A percentile compares a stretch with the other conserved stretches of the same genome.
Evolutionary conservation across 1,140 invertebrate genomes (phyloP).

Genomic region (Drosophila kikkawai): DNA sequence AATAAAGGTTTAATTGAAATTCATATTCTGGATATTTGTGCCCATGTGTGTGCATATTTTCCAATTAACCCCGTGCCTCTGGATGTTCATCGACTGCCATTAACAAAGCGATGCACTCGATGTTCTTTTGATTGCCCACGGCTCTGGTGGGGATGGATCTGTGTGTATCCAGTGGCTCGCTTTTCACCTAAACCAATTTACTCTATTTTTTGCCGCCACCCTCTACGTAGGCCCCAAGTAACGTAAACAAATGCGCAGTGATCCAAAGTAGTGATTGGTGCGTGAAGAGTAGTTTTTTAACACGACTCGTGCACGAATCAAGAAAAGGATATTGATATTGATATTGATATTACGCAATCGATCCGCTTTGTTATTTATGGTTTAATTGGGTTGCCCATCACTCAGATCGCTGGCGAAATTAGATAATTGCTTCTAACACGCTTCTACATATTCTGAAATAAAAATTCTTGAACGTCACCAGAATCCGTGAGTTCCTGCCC

Average conservation of each 20-base stretch:
- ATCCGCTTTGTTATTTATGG: conserved; percentile 29
- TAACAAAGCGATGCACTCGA: conserved; percentile 53
- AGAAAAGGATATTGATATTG: conserved; percentile 1
- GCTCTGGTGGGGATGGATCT: conserved; percentile 15
- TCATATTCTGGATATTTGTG: conserved; percentile 22
- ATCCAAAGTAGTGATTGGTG: conserved; percentile 21
- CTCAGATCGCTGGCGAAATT: conserved; percentile 32
- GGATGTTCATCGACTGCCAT: conserved; percentile 19
- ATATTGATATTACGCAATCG: conserved; percentile 22
- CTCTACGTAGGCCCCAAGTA: conserved; percentile 24
- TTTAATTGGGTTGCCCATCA: conserved; percentile 39
- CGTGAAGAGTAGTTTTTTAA: conserved; percentile 1
- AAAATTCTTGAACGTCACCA: conserved; percentile 43
- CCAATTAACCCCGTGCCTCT: conserved; percentile 38
- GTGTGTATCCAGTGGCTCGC: conserved; percentile 29
- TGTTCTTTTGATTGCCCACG: conserved; percentile 50
- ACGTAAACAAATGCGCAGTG: conserved; percentile 29
- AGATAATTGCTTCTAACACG: conserved; percentile 46
- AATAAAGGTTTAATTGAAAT: conserved; percentile 55
- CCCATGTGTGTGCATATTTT: conserved; percentile 33
- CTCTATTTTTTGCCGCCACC: conserved; percentile 24
- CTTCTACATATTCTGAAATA: conserved; percentile 26
- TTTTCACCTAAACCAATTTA: conserved; percentile 50
- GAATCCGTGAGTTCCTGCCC: conserved; percentile 26
- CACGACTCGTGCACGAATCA: conserved; percentile 9